phyloP scores from a whole-genome alignment of 2,113 vertebrate species.

The Spermophilus dauricus region DNA sequence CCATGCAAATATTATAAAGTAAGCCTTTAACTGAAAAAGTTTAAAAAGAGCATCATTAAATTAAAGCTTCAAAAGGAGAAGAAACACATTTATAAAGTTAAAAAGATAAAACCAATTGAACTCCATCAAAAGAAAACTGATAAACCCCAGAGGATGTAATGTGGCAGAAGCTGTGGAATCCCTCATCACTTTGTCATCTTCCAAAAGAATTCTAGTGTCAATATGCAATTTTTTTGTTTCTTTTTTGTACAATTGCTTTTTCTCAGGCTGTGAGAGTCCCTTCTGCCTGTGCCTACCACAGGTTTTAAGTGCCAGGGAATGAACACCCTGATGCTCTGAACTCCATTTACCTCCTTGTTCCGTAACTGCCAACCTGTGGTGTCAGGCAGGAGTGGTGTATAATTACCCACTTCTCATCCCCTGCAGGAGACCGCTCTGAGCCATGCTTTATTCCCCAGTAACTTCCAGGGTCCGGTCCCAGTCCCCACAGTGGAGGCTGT shows the following conservation, averaged over 20 bases:
- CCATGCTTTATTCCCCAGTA: background rate
- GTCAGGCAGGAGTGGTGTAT: background rate
- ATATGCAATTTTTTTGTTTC: background rate
- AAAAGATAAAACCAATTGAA: background rate
- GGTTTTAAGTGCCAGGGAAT: background rate
- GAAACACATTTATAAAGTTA: background rate
- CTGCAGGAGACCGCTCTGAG: background rate
- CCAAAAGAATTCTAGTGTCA: background rate
- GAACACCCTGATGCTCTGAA: background rate
- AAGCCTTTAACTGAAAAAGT: background rate
- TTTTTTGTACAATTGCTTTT: background rate
- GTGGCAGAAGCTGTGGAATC: background rate
- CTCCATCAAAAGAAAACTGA: background rate
- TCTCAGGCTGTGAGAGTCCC: background rate
- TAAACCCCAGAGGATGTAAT: background rate
- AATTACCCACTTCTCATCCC: background rate
- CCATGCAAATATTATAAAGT: background rate
- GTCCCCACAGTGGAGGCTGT: background rate
- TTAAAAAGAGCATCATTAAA: background rate
- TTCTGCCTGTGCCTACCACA: background rate
- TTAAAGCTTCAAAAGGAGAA: background rate
- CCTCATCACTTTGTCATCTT: background rate
- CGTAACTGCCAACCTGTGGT: background rate
- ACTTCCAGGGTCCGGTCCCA: background rate
- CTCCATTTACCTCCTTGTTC: background rate